Conservation (phyloP, 2,113 vertebrate species). For the Bolborhynchus lineola region DNA sequence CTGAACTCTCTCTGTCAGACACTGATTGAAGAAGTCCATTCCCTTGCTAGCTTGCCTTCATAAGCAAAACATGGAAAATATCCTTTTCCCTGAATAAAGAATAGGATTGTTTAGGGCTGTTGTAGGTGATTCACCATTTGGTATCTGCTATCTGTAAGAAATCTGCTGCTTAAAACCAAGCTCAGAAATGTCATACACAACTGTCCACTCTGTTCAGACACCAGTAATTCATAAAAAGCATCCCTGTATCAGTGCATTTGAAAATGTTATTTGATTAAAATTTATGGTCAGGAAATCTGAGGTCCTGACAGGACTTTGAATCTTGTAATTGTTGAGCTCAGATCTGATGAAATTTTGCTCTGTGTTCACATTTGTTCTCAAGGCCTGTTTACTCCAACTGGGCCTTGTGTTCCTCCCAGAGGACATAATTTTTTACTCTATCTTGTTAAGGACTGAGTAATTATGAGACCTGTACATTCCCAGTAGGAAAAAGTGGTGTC, state of each 20-base stretch:
- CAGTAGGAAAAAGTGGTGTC: not conserved
- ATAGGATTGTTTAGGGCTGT: not conserved
- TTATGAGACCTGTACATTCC: not conserved
- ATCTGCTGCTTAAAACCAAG: not conserved
- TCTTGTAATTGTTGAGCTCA: not conserved
- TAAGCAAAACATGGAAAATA: not conserved
- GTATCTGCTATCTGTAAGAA: not conserved
- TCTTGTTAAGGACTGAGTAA: not conserved
- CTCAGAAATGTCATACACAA: not conserved
- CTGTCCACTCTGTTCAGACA: not conserved
- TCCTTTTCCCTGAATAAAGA: not conserved
- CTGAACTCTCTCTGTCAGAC: not conserved
- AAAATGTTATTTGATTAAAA: not conserved
- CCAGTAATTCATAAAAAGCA: not conserved
- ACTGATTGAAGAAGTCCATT: not conserved
- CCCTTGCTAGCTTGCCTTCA: not conserved
- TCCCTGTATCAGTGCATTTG: not conserved
- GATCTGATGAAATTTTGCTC: not conserved
- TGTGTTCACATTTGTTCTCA: not conserved
- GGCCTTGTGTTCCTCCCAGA: not conserved
- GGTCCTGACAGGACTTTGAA: not conserved
- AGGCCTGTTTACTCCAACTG: not conserved
- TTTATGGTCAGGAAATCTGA: not conserved
- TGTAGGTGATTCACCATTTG: not conserved
- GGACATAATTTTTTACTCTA: not conserved